These are phyloP conservation scores for Cyclargus thomasi DNA, from an alignment of 1,140 invertebrate species.

Conservation along the genomic window DNA sequence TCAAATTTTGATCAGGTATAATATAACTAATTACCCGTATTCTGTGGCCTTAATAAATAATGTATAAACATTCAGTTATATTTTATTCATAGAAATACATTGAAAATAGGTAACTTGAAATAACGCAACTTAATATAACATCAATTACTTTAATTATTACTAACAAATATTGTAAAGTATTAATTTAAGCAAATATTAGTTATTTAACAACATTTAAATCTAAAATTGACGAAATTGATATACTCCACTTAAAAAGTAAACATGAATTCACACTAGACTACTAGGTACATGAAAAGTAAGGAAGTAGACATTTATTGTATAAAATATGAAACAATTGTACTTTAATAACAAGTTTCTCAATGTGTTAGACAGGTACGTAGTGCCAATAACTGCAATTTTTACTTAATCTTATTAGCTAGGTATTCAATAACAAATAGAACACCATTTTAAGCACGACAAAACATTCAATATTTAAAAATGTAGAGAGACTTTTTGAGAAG, in stretches of 20 bases:
- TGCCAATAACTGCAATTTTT: constrained; percentile 76
- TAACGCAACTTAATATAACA: constrained; percentile 28
- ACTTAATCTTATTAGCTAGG: constrained; percentile 74
- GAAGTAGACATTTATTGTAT: constrained; percentile 35
- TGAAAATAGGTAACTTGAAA: constrained; percentile 21
- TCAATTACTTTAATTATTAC: constrained; percentile 22
- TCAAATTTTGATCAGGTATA: not conserved
- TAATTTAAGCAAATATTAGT: constrained; percentile 47
- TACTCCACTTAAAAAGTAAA: constrained; percentile 68
- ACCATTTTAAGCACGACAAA: constrained; percentile 77
- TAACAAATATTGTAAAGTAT: constrained; percentile 17
- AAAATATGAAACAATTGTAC: constrained; percentile 23
- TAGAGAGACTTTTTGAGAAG: constrained; percentile 77
- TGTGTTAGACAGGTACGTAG: constrained; percentile 41
- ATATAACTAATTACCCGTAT: not conserved
- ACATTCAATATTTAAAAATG: constrained; percentile 76
- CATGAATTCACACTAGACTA: constrained; percentile 53
- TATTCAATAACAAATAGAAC: constrained; percentile 77
- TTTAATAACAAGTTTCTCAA: constrained; percentile 29
- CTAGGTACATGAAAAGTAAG: constrained; percentile 35
- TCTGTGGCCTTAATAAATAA: constrained; percentile 23
- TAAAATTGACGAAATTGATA: constrained; percentile 75
- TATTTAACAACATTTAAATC: constrained; percentile 65
- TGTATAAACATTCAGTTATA: constrained; percentile 4
- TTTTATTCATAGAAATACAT: constrained; percentile 20